phyloP scores from a whole-genome alignment of 1,140 invertebrate genomes.

The Andricus grossulariae region DNA sequence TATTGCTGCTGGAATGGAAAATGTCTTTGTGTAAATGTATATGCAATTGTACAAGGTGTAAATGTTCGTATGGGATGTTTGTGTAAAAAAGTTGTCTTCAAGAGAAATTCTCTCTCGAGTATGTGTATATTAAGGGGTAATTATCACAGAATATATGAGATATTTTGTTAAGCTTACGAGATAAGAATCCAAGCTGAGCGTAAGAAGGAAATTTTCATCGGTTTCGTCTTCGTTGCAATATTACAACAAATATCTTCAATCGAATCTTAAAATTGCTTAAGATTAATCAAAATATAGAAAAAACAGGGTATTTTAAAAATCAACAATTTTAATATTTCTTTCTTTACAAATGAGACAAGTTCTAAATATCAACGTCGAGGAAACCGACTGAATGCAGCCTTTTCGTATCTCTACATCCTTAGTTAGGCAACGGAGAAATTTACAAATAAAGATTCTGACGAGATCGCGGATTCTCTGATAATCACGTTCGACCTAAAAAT shows the following conservation, averaged over 20 bases:
- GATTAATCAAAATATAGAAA: neutral
- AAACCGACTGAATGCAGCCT: conserved; percentile 36
- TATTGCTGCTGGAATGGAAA: conserved; percentile 57
- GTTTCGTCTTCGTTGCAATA: conserved; percentile 42
- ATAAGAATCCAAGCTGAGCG: conserved; percentile 71
- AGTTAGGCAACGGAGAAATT: conserved; percentile 64
- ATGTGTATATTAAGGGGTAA: conserved; percentile 66
- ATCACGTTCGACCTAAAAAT: neutral
- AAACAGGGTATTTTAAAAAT: conserved; percentile 1
- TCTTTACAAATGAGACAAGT: conserved; percentile 15
- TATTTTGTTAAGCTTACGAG: conserved; percentile 72
- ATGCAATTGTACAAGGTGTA: conserved; percentile 40
- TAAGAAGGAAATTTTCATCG: conserved; percentile 64
- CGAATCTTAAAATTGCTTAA: too few relatives aligned
- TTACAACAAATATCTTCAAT: neutral
- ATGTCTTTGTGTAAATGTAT: conserved; percentile 42
- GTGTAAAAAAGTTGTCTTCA: conserved; percentile 42
- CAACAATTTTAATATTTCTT: conserved; percentile 22
- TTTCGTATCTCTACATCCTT: conserved; percentile 52
- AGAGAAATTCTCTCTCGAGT: conserved; percentile 37
- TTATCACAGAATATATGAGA: conserved; percentile 76
- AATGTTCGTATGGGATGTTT: conserved; percentile 28
- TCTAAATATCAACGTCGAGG: conserved; percentile 17
- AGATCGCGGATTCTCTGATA: conserved; percentile 55
- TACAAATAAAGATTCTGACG: conserved; percentile 61